These are phyloP conservation scores for Archocentrus centrarchus DNA, from an alignment of 2,113 vertebrate genomes.

Conservation along the genomic window DNA sequence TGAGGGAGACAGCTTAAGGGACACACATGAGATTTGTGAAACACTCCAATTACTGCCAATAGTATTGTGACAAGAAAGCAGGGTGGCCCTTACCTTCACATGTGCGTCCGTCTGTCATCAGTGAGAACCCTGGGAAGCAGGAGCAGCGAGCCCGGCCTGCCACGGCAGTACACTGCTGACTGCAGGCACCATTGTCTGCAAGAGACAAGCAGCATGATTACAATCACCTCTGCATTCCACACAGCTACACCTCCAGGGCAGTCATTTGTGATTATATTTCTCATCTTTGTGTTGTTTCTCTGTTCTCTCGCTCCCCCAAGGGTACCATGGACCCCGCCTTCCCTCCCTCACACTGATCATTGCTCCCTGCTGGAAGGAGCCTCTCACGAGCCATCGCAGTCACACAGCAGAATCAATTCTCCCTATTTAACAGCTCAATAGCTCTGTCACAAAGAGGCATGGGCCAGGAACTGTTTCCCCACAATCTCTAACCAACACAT, in stretches of 20 bases:
- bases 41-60: slow-evolving; percentile 27
- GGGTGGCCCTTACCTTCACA: slow-evolving; percentile 86
- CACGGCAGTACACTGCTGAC: slow-evolving; percentile 81
- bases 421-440: slow-evolving; percentile 36
- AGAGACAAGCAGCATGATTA: slow-evolving; percentile 24
- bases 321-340: background rate
- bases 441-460: slow-evolving; percentile 27
- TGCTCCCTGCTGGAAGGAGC: slow-evolving; percentile 20
- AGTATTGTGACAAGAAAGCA: background rate
- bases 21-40: slow-evolving; percentile 18
- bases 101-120: slow-evolving; percentile 84
- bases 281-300: background rate
- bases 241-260: slow-evolving; percentile 1
- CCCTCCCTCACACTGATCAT: background rate
- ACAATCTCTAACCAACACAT: slow-evolving; percentile 10
- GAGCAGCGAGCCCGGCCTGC: slow-evolving; percentile 82
- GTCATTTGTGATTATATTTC: background rate
- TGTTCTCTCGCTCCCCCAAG: background rate
- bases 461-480: slow-evolving; percentile 19
- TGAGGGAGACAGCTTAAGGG: slow-evolving; percentile 21
- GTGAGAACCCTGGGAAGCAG: slow-evolving; percentile 87
- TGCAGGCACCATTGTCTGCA: slow-evolving; percentile 86
- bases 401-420: slow-evolving; percentile 35
- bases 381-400: slow-evolving; percentile 5
- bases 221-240: background rate